A percentile compares a stretch with the other conserved stretches of the same genome.
These are phyloP conservation scores for Anniella stebbinsi DNA, from an alignment of 2,797 vertebrate genomes.

Conservation along the genomic window DNA sequence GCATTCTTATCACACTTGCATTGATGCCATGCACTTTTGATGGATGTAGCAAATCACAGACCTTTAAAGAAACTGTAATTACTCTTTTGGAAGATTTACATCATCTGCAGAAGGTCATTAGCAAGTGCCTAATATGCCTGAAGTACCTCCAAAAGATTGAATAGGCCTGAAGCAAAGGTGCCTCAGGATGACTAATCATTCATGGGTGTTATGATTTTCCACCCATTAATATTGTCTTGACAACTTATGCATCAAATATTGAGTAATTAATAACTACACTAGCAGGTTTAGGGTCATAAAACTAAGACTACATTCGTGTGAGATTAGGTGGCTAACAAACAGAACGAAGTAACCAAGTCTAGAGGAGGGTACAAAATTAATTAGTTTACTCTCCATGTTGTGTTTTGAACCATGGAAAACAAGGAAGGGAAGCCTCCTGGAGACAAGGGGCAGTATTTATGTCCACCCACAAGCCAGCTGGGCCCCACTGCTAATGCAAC, in stretches of 20 bases:
- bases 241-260: neutral
- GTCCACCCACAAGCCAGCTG: no score
- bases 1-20: neutral
- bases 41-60: neutral
- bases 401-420: neutral
- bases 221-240: neutral
- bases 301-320: neutral
- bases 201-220: neutral
- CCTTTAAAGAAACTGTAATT: constrained; percentile 38
- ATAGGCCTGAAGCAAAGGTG: constrained; percentile 3
- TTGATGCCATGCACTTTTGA: neutral
- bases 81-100: constrained; percentile 21
- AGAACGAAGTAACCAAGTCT: neutral
- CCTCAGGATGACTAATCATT: constrained; percentile 25
- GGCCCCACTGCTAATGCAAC: no score
- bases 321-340: neutral
- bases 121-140: neutral
- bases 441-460: neutral
- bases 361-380: neutral
- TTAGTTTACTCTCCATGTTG: neutral
- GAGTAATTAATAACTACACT: constrained; percentile 38
- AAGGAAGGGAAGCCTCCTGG: neutral
- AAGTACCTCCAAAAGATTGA: constrained; percentile 22
- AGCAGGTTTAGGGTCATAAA: neutral
- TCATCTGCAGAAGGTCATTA: neutral